phyloP scores from a whole-genome alignment of 2,113 vertebrate species.

The Hyperopisus bebe region DNA sequence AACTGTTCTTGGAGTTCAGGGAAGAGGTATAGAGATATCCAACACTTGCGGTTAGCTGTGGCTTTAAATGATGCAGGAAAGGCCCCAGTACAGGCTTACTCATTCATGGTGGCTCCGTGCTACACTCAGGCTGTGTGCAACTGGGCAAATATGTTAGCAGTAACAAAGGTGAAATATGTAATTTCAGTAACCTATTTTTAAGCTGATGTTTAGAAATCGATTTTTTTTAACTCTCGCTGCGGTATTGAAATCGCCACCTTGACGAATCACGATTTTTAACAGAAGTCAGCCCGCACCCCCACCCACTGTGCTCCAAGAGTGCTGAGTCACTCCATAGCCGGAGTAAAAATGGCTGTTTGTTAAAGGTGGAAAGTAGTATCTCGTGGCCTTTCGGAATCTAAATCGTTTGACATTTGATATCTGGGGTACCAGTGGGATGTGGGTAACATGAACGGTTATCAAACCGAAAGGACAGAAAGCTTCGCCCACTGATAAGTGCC shows the following conservation, averaged over 20 bases:
- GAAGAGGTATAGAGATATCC: no score
- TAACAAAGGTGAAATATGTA: neutral
- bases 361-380: neutral
- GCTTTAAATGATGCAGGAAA: neutral
- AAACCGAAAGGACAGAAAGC: neutral
- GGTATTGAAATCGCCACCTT: neutral
- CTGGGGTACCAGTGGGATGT: neutral
- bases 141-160: neutral
- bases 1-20: no score
- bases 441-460: neutral
- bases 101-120: neutral
- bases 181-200: neutral
- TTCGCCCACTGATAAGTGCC: neutral
- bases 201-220: neutral
- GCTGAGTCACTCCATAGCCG: neutral
- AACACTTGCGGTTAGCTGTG: neutral
- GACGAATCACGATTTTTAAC: neutral
- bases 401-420: neutral
- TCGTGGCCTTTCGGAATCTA: neutral
- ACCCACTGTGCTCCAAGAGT: neutral
- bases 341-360: neutral
- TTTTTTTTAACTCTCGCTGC: neutral
- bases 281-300: neutral
- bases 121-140: no score
- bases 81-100: neutral